A percentile compares a stretch with the other conserved stretches of the same genome.
Conservation (phyloP, 2,797 vertebrate genomes). For the Etheostoma nigrum region DNA sequence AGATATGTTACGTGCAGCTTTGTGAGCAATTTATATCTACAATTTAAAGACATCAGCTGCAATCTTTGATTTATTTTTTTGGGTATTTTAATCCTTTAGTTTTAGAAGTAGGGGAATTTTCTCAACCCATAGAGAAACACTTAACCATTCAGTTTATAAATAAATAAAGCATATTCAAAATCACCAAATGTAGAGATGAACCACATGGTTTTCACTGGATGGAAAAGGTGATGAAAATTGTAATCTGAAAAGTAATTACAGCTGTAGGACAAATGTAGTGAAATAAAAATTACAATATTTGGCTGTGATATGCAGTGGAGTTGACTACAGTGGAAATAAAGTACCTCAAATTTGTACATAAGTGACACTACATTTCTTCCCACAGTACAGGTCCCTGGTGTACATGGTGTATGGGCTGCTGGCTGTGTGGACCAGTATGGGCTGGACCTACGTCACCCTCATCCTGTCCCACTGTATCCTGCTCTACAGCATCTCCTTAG, state of each 20-base stretch:
- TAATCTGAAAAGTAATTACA: too few species aligned
- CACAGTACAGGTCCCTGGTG: conserved; percentile 91
- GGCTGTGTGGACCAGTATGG: conserved; percentile 93
- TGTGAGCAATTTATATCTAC: neutral
- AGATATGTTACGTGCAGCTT: neutral
- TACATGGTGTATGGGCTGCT: conserved; percentile 91
- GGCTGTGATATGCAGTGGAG: neutral
- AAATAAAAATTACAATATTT: neutral
- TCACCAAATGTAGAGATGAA: too few species aligned
- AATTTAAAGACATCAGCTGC: neutral
- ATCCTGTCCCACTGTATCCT: conserved; percentile 93
- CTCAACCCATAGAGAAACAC: too few species aligned
- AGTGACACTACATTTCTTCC: conserved; percentile 8
- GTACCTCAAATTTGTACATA: neutral
- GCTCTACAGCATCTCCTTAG: conserved; percentile 91
- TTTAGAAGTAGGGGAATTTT: too few species aligned
- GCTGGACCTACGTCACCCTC: conserved; percentile 90
- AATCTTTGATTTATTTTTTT: neutral
- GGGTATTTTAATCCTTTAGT: too few species aligned
- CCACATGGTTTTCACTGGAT: too few species aligned
- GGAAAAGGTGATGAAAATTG: too few species aligned
- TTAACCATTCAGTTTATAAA: neutral
- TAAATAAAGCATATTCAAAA: neutral
- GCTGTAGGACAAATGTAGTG: too few species aligned
- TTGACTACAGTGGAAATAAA: neutral